Evolutionary conservation across 2,888 invertebrate genomes (phyloP).

Genomic region (Drosophila leonis): DNA sequence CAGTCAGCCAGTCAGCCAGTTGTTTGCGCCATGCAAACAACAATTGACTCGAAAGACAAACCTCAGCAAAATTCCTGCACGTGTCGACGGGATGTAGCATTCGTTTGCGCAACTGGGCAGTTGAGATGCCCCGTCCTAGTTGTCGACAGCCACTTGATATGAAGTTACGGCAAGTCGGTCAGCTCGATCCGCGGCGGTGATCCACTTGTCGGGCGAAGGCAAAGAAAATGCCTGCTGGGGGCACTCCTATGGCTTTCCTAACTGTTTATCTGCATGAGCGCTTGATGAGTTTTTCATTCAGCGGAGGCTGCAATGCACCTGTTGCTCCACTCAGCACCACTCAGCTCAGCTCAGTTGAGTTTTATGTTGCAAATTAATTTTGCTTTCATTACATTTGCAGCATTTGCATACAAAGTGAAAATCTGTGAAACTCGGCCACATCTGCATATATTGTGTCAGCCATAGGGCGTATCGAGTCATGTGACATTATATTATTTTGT

Average conservation of each 20-base stretch:
- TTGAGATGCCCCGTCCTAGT: slow-evolving; percentile 29
- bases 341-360: slow-evolving; percentile 22
- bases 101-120: slow-evolving; percentile 19
- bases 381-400: slow-evolving; percentile 66
- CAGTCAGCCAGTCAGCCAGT: slow-evolving; percentile 20
- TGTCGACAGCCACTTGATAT: slow-evolving; percentile 38
- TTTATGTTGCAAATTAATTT: slow-evolving; percentile 69
- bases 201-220: slow-evolving; percentile 45
- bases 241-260: slow-evolving; percentile 72
- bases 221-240: slow-evolving; percentile 35
- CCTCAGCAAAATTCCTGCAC: slow-evolving; percentile 47
- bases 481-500: slow-evolving; percentile 39
- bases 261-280: slow-evolving; percentile 77
- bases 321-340: slow-evolving; percentile 1
- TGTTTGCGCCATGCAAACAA: slow-evolving; percentile 67
- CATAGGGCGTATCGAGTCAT: slow-evolving; percentile 44
- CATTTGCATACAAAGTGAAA: slow-evolving; percentile 57
- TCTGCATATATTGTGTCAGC: neutral
- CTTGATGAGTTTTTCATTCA: slow-evolving; percentile 54
- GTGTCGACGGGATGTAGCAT: slow-evolving; percentile 38
- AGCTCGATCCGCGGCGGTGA: slow-evolving; percentile 62
- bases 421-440: slow-evolving; percentile 45
- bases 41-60: slow-evolving; percentile 58
- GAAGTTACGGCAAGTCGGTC: slow-evolving; percentile 59
- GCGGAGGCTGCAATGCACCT: slow-evolving; percentile 45